Conservation (phyloP, 2,888 invertebrate genomes). For the Eueremaeus valkanovi region DNA sequence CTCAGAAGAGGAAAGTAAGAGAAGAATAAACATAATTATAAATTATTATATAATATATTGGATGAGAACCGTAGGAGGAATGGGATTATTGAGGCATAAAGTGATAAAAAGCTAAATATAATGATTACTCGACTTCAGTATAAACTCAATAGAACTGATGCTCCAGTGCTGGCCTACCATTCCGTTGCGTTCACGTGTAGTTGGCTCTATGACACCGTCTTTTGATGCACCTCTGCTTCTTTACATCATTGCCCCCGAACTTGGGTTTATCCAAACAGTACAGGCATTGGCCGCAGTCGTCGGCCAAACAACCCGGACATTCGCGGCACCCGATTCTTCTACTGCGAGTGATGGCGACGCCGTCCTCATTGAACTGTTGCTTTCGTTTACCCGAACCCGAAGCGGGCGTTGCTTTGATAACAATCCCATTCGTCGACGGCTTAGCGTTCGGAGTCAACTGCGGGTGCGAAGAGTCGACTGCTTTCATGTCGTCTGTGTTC, state of each 20-base stretch:
- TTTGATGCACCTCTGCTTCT: slow-evolving; percentile 40
- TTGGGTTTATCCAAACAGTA: slow-evolving; percentile 43
- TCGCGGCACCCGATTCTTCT: slow-evolving; percentile 36
- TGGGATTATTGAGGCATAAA: too few relatives aligned
- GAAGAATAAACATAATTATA: too few relatives aligned
- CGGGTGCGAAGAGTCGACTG: not conserved
- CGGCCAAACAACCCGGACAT: slow-evolving; percentile 40
- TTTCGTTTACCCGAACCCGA: not conserved
- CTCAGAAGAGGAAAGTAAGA: too few relatives aligned
- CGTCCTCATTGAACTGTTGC: slow-evolving; percentile 17
- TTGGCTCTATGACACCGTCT: slow-evolving; percentile 33
- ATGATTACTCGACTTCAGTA: not conserved
- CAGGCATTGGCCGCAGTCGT: slow-evolving; percentile 41
- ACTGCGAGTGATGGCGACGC: not conserved
- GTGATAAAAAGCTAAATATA: slow-evolving; percentile 22
- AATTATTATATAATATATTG: too few relatives aligned
- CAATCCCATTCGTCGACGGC: slow-evolving; percentile 12
- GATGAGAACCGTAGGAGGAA: too few relatives aligned
- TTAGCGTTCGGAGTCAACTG: not conserved
- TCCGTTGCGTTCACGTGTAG: not conserved
- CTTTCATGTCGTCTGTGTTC: not conserved
- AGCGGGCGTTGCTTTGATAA: slow-evolving; percentile 14
- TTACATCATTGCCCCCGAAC: slow-evolving; percentile 39
- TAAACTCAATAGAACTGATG: too few relatives aligned
- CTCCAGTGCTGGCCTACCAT: not conserved